phyloP scores from a whole-genome alignment of 2,113 vertebrate genomes.

The Semicossyphus pulcher region DNA sequence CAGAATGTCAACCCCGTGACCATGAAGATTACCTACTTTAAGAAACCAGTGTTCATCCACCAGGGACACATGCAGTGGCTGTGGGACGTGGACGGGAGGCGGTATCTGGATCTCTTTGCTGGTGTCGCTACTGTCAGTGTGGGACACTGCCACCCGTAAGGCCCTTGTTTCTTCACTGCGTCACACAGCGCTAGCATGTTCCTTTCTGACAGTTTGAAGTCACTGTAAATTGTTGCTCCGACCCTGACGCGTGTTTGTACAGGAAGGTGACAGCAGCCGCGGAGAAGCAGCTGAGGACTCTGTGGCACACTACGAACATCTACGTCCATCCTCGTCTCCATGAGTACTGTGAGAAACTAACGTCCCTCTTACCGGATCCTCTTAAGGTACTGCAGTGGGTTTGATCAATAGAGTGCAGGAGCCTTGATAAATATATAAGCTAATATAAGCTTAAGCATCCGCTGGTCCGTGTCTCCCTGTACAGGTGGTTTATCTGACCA shows the following conservation, averaged over 20 bases:
- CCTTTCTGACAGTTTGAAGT: neutral
- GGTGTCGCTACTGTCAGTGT: conserved; percentile 93
- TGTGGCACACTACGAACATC: conserved; percentile 91
- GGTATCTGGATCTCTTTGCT: conserved; percentile 95
- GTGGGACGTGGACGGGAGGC: conserved; percentile 89
- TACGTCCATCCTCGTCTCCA: conserved; percentile 88
- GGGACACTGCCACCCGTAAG: conserved; percentile 98
- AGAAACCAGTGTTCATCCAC: conserved; percentile 88
- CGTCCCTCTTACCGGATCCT: conserved; percentile 88
- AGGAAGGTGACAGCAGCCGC: conserved; percentile 89
- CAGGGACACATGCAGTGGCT: conserved; percentile 97
- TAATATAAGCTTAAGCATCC: neutral
- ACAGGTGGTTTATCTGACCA: conserved; percentile 92
- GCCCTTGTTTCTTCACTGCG: neutral
- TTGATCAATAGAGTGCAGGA: neutral
- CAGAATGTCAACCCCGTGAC: conserved; percentile 82
- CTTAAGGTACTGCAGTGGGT: conserved; percentile 87
- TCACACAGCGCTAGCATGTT: neutral
- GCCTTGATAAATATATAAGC: neutral
- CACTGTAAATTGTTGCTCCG: neutral
- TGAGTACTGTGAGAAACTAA: conserved; percentile 91
- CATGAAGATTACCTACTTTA: conserved; percentile 82
- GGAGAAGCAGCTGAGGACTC: conserved; percentile 85
- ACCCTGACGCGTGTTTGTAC: neutral
- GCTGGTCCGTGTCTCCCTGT: neutral